These are phyloP conservation scores for Epizoanthus rinbou DNA, from an alignment of 92 coral and sea anemone genomes.

Conservation along the genomic window DNA sequence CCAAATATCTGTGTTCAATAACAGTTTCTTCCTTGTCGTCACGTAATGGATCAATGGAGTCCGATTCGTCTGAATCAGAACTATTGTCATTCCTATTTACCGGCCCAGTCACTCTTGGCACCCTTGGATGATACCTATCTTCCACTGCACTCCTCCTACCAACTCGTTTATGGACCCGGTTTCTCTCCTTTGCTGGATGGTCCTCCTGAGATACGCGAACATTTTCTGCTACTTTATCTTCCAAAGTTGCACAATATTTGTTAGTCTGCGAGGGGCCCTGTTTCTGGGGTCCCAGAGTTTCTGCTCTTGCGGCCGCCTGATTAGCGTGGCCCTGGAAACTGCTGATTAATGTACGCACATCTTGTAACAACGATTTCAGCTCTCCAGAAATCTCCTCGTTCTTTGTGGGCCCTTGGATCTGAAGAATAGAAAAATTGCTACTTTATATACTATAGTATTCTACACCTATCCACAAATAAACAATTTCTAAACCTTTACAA, in stretches of 20 bases:
- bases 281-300: conserved; percentile 26
- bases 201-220: not conserved
- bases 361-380: conserved; percentile 66
- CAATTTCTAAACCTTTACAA: too few relatives aligned
- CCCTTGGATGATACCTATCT: not conserved
- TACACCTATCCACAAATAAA: not conserved
- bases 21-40: not conserved
- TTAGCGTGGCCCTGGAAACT: conserved; percentile 74
- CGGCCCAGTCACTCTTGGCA: not conserved
- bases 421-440: not conserved
- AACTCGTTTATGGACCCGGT: not conserved
- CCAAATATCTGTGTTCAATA: conserved; percentile 8
- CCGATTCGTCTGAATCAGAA: conserved; percentile 6
- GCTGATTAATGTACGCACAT: conserved; percentile 65
- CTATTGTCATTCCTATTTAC: not conserved
- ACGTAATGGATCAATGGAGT: conserved; percentile 5
- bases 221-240: not conserved
- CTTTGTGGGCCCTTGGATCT: conserved; percentile 19
- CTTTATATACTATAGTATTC: not conserved
- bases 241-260: conserved; percentile 2
- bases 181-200: not conserved
- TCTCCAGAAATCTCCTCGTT: conserved; percentile 51
- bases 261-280: not conserved
- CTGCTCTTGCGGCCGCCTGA: conserved; percentile 53
- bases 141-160: not conserved